A percentile compares a stretch with the other conserved stretches of the same genome.
phyloP scores from a whole-genome alignment of 2,888 invertebrate species.

The Automeris io region DNA sequence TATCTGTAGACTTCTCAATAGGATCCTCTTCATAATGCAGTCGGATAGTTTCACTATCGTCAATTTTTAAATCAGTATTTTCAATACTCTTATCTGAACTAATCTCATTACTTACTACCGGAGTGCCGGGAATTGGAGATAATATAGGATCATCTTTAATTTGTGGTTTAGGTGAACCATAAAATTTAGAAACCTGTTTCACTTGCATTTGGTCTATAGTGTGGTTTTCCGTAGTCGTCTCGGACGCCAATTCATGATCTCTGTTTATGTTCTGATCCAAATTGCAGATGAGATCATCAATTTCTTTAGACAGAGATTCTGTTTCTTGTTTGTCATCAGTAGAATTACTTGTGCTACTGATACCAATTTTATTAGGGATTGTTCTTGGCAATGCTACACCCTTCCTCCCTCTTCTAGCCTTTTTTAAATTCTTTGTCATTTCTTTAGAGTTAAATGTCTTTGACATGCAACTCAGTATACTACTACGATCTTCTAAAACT shows the following conservation, averaged over 20 bases:
- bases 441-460: slow-evolving; percentile 73
- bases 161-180: slow-evolving; percentile 53
- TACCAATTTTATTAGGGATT: slow-evolving; percentile 13
- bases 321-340: slow-evolving; percentile 60
- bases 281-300: slow-evolving; percentile 64
- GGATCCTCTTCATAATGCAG: slow-evolving; percentile 67
- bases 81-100: slow-evolving; percentile 40
- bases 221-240: slow-evolving; percentile 2
- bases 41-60: slow-evolving; percentile 65
- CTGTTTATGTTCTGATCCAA: slow-evolving; percentile 61
- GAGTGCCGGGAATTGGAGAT: slow-evolving; percentile 42
- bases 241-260: slow-evolving; percentile 39
- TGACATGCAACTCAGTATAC: slow-evolving; percentile 74
- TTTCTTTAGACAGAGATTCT: slow-evolving; percentile 65
- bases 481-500: slow-evolving; percentile 69
- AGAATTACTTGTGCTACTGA: slow-evolving; percentile 33
- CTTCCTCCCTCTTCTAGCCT: slow-evolving; percentile 65
- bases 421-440: slow-evolving; percentile 65
- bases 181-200: slow-evolving; percentile 54
- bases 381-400: slow-evolving; percentile 45
- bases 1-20: slow-evolving; percentile 50
- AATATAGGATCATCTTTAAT: slow-evolving; percentile 46
- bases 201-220: slow-evolving; percentile 41
- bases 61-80: slow-evolving; percentile 57
- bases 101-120: slow-evolving; percentile 53